Evolutionary conservation across 2,113 vertebrate species (phyloP).

Genomic region (Barbus barbus): DNA sequence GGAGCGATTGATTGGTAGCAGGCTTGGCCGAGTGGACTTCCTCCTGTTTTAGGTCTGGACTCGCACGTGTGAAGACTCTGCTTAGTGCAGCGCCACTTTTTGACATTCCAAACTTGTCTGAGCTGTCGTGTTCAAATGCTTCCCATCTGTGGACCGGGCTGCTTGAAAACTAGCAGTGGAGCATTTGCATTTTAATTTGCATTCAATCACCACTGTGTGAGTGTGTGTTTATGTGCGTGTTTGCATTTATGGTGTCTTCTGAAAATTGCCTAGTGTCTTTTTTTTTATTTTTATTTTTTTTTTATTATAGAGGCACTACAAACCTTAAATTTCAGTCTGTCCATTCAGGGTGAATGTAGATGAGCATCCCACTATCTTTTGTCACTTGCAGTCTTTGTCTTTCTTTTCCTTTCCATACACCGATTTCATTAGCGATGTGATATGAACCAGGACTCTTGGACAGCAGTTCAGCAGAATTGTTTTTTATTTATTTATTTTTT

Average conservation of each 20-base stretch:
- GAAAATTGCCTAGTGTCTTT: slow-evolving; percentile 64
- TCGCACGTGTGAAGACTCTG: background rate
- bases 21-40: slow-evolving; percentile 6
- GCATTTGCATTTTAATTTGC: slow-evolving; percentile 80
- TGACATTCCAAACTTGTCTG: slow-evolving; percentile 40
- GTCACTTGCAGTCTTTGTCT: background rate
- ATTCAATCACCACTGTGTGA: slow-evolving; percentile 67
- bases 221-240: slow-evolving; percentile 33
- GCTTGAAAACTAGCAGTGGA: slow-evolving; percentile 66
- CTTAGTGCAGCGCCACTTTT: slow-evolving; percentile 3
- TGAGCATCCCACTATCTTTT: slow-evolving; percentile 10
- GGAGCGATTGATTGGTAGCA: background rate
- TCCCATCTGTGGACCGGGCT: slow-evolving; percentile 67
- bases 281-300: slow-evolving; percentile 30
- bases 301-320: slow-evolving; percentile 48
- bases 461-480: background rate
- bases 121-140: slow-evolving; percentile 46
- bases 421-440: background rate
- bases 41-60: background rate
- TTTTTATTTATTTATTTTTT: too few relatives aligned
- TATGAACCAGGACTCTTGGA: background rate
- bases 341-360: slow-evolving; percentile 58
- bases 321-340: slow-evolving; percentile 65
- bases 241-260: slow-evolving; percentile 33
- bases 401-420: background rate